phyloP scores from a whole-genome alignment of 1,140 invertebrate species.

The Amphibalanus amphitrite region DNA sequence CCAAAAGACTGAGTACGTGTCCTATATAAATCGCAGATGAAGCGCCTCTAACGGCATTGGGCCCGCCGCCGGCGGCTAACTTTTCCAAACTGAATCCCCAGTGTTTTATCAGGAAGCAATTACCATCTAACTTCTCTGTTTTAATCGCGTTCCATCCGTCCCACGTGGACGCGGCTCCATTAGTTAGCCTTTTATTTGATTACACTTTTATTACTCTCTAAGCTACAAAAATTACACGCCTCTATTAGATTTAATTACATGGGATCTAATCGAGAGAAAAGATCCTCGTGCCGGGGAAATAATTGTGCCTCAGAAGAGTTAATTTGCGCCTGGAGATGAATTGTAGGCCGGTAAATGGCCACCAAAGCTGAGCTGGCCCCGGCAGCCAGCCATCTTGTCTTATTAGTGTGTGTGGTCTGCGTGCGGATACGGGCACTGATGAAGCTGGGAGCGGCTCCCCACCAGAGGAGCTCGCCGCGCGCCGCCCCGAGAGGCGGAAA shows the following conservation, averaged over 20 bases:
- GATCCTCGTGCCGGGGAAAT: neutral
- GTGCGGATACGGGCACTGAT: too few species aligned
- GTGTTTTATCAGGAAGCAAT: constrained; percentile 1
- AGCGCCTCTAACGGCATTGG: neutral
- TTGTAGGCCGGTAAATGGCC: neutral
- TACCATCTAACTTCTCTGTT: neutral
- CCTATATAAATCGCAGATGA: constrained; percentile 1
- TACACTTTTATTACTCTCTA: constrained; percentile 2
- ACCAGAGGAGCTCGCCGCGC: too few species aligned
- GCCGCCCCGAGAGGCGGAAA: too few species aligned
- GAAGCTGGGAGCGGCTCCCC: too few species aligned
- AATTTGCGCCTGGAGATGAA: neutral
- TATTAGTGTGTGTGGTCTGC: neutral
- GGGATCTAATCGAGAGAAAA: neutral
- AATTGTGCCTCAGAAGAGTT: neutral
- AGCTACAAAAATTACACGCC: neutral
- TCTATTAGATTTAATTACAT: constrained; percentile 1
- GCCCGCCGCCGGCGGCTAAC: neutral
- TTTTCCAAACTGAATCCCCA: neutral
- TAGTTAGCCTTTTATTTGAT: neutral
- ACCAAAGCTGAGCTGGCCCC: neutral
- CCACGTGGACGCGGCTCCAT: neutral
- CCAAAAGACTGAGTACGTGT: neutral
- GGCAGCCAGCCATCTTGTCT: neutral
- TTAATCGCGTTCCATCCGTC: neutral